These are phyloP conservation scores for Oasisia sp. DNA, from an alignment of 2,888 invertebrate genomes.

Conservation along the genomic window DNA sequence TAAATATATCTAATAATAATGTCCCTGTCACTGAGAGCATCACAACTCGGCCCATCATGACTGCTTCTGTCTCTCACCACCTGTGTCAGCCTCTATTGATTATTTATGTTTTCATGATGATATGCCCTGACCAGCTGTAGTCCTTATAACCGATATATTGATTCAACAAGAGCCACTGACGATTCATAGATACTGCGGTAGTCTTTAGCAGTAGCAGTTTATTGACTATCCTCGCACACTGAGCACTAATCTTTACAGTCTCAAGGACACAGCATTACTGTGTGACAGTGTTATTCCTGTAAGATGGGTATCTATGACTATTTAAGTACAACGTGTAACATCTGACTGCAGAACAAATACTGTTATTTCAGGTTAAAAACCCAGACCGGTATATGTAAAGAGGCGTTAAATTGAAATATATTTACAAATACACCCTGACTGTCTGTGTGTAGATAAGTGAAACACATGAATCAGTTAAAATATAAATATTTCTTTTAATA, in stretches of 20 bases:
- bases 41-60: neutral
- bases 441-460: too few relatives aligned
- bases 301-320: neutral
- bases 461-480: too few relatives aligned
- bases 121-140: neutral
- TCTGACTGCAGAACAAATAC: neutral
- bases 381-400: too few relatives aligned
- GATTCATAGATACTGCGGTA: neutral
- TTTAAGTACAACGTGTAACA: neutral
- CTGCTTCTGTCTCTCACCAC: neutral
- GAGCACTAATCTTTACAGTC: neutral
- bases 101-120: constrained; percentile 12
- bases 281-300: neutral
- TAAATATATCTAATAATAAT: too few relatives aligned
- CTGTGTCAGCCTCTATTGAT: neutral
- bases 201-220: neutral
- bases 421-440: too few relatives aligned
- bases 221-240: neutral
- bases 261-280: neutral
- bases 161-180: neutral
- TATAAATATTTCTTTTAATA: too few relatives aligned
- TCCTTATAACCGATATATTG: neutral
- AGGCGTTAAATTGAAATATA: too few relatives aligned
- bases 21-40: neutral
- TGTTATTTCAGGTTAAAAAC: neutral